Percentiles rank a stretch among this genome's conserved stretches.
Evolutionary conservation across 2,888 invertebrate species (phyloP).

Genomic region (Sympetrum striolatum): DNA sequence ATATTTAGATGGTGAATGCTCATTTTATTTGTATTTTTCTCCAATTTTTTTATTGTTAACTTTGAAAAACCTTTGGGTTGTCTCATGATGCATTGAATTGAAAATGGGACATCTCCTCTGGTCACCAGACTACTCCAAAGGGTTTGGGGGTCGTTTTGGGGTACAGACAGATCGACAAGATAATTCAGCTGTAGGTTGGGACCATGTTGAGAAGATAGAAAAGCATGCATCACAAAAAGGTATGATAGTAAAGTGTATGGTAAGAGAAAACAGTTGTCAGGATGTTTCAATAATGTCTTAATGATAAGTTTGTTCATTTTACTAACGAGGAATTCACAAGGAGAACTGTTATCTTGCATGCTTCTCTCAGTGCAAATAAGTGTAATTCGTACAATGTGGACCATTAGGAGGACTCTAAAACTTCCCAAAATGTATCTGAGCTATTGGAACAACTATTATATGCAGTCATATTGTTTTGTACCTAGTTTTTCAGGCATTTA

Average conservation of each 20-base stretch:
- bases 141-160: constrained; percentile 83
- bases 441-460: no score
- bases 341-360: no score
- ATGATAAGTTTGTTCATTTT: no score
- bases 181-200: constrained; percentile 86
- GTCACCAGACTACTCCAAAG: constrained; percentile 72
- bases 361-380: no score
- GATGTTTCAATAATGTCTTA: no score
- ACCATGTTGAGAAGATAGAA: constrained; percentile 79
- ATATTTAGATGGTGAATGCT: not conserved
- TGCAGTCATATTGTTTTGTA: no score
- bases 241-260: constrained; percentile 52
- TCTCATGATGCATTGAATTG: not conserved
- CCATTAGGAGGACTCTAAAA: no score
- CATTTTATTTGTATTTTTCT: constrained; percentile 26
- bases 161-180: constrained; percentile 77
- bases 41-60: not conserved
- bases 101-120: not conserved
- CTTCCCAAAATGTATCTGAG: no score
- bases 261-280: not conserved
- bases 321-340: no score
- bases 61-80: not conserved
- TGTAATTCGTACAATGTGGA: no score
- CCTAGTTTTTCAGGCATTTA: no score
- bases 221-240: constrained; percentile 86